phyloP scores from a whole-genome alignment of 2,113 vertebrate genomes.

The Numida meleagris region DNA sequence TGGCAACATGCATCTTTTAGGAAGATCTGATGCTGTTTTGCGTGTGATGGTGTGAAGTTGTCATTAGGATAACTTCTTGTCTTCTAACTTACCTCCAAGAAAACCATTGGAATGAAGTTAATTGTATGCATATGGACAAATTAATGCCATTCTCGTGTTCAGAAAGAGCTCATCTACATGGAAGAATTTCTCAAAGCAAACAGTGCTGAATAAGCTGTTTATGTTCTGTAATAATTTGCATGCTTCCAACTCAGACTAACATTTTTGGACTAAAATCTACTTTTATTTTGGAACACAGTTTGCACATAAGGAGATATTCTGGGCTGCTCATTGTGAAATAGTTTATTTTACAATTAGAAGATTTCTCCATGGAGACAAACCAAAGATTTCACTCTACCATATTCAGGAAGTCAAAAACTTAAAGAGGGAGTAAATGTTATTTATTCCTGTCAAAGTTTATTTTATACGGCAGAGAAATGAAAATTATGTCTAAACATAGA shows the following conservation, averaged over 20 bases:
- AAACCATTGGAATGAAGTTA: not conserved
- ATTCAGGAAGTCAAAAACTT: not conserved
- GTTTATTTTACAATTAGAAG: conserved; percentile 7
- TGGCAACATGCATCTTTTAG: not conserved
- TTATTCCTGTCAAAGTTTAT: not conserved
- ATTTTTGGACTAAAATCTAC: not conserved
- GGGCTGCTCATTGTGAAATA: not conserved
- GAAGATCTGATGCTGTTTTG: not conserved
- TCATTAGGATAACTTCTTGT: not conserved
- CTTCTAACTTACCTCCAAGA: not conserved
- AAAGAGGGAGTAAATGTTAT: not conserved
- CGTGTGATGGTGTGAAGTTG: conserved; percentile 5
- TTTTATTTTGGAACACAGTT: conserved; percentile 4
- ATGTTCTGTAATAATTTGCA: not conserved
- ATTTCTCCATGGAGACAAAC: not conserved
- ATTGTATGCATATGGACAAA: conserved; percentile 16
- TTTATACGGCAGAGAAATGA: not conserved
- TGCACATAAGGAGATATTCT: not conserved
- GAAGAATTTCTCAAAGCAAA: not conserved
- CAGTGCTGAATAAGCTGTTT: conserved; percentile 43
- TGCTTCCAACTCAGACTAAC: not conserved
- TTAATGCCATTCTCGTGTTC: not conserved
- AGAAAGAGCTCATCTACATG: not conserved
- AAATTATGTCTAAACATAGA: not conserved
- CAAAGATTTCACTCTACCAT: not conserved